Evolutionary conservation across 2,113 vertebrate species (phyloP).

Genomic region (Bujurquina vittata): DNA sequence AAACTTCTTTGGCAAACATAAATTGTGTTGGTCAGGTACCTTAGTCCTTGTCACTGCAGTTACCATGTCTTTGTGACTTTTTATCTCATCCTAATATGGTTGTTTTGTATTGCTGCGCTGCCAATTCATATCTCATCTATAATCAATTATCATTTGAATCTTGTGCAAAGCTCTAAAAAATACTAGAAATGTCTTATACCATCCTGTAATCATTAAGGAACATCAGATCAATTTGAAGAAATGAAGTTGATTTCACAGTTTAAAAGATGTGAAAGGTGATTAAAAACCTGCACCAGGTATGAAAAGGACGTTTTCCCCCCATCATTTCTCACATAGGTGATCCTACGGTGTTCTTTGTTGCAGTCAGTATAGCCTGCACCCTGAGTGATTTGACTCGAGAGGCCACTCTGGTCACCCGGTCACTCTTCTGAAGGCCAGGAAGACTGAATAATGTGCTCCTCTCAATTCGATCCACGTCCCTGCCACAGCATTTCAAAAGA

Average conservation of each 20-base stretch:
- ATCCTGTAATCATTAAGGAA: not conserved
- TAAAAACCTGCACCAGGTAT: not conserved
- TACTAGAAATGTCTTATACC: no score
- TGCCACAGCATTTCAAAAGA: slow-evolving; percentile 63
- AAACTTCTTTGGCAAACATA: no score
- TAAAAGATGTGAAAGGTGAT: not conserved
- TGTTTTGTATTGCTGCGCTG: no score
- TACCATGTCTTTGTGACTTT: no score
- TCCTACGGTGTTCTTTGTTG: slow-evolving; percentile 17
- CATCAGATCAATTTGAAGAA: not conserved
- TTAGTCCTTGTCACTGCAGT: not conserved
- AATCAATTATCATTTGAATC: no score
- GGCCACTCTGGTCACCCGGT: slow-evolving; percentile 50
- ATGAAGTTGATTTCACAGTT: not conserved
- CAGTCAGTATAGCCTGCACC: not conserved
- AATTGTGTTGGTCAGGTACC: no score
- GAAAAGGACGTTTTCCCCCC: not conserved
- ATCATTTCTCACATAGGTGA: not conserved
- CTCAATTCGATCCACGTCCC: slow-evolving; percentile 66
- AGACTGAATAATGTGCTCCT: slow-evolving; percentile 51
- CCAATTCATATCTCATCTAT: no score
- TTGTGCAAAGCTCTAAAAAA: no score
- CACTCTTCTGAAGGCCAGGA: slow-evolving; percentile 14
- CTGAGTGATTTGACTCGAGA: slow-evolving; percentile 47
- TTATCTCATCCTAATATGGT: no score